A percentile compares a stretch with the other conserved stretches of the same genome.
These are phyloP conservation scores for Oryctolagus cuniculus DNA, from an alignment of 2,113 vertebrate genomes.

Conservation along the genomic window DNA sequence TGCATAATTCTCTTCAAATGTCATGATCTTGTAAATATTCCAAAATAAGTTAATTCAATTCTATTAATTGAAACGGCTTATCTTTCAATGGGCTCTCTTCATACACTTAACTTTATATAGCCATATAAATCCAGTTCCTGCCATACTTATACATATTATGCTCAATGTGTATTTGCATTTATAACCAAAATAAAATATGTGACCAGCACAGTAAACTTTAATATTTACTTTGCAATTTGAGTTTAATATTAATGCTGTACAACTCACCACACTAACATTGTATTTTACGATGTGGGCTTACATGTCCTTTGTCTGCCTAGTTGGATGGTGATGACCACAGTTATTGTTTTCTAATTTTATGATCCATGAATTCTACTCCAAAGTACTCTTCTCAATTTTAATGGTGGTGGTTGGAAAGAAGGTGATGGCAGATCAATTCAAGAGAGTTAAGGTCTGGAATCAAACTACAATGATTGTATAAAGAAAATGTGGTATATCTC, in stretches of 20 bases:
- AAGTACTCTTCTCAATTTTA: not conserved
- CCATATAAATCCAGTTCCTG: not conserved
- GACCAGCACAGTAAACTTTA: not conserved
- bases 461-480: no score
- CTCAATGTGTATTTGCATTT: not conserved
- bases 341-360: not conserved
- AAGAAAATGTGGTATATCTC: no score
- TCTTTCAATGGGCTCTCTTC: not conserved
- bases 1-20: not conserved
- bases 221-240: not conserved
- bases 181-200: slow-evolving; percentile 1
- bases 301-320: not conserved
- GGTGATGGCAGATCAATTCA: not conserved
- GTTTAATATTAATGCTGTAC: not conserved
- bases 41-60: no score
- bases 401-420: not conserved
- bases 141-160: not conserved
- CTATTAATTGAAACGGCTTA: not conserved
- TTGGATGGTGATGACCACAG: not conserved
- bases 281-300: not conserved
- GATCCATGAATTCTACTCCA: not conserved
- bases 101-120: not conserved
- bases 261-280: not conserved
- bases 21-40: not conserved
- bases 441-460: no score